Conservation (phyloP, 1,140 invertebrate genomes). For the Asobara japonica region DNA sequence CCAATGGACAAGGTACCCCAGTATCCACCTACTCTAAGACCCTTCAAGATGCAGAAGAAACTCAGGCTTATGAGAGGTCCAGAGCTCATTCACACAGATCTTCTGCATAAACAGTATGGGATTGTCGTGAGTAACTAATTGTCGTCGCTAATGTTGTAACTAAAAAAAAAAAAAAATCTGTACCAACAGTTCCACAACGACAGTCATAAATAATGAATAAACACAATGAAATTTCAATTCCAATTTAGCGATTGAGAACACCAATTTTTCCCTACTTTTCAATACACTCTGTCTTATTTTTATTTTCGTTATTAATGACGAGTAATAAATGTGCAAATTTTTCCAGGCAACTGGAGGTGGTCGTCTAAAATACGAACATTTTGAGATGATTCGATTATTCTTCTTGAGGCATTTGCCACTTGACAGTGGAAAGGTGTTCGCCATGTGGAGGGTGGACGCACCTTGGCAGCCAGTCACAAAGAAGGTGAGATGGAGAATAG, state of each 20-base stretch:
- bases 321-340: neutral
- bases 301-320: slow-evolving; percentile 5
- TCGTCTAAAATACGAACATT: slow-evolving; percentile 80
- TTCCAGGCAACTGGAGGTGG: slow-evolving; percentile 84
- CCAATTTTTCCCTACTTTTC: no score
- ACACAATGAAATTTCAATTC: no score
- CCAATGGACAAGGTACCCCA: slow-evolving; percentile 78
- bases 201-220: no score
- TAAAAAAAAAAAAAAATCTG: no score
- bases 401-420: slow-evolving; percentile 75
- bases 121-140: slow-evolving; percentile 77
- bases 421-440: slow-evolving; percentile 85
- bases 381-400: slow-evolving; percentile 87
- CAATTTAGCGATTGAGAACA: no score
- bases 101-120: slow-evolving; percentile 91
- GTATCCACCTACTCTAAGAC: slow-evolving; percentile 72
- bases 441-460: slow-evolving; percentile 92
- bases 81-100: slow-evolving; percentile 83
- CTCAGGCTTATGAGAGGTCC: slow-evolving; percentile 88
- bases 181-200: no score
- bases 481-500: slow-evolving; percentile 70
- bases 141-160: no score
- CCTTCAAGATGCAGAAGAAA: slow-evolving; percentile 86
- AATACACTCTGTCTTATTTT: no score
- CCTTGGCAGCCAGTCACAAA: slow-evolving; percentile 96